Conservation (phyloP, 64 coral and sea anemone genomes). For the Pachyseris speciosa region DNA sequence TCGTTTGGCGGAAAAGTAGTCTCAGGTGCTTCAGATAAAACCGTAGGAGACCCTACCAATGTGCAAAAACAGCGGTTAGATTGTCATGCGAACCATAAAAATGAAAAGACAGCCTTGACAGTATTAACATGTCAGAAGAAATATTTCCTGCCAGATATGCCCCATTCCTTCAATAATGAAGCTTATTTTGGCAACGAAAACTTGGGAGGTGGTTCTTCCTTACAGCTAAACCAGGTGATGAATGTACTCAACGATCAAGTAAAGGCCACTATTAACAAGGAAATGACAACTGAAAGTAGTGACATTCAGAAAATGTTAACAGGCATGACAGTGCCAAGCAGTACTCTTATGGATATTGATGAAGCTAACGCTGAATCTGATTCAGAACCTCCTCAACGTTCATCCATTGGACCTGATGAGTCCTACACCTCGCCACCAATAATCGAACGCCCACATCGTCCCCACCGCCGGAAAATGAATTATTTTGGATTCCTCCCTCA, state of each 20-base stretch:
- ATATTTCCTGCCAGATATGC: not conserved
- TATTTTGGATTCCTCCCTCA: not conserved
- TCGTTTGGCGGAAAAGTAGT: slow-evolving; percentile 27
- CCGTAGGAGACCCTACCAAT: not conserved
- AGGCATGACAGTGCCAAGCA: slow-evolving; percentile 23
- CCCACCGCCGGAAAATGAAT: not conserved
- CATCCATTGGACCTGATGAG: slow-evolving; percentile 1
- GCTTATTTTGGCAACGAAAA: not conserved
- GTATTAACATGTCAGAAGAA: slow-evolving; percentile 33
- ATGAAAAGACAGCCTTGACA: not conserved
- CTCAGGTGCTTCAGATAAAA: not conserved
- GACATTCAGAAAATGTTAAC: slow-evolving; percentile 27
- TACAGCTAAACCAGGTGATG: slow-evolving; percentile 39
- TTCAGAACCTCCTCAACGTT: slow-evolving; percentile 10
- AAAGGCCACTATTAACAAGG: slow-evolving; percentile 34
- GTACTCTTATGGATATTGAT: slow-evolving; percentile 28
- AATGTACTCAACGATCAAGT: slow-evolving; percentile 44
- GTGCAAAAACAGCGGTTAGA: not conserved
- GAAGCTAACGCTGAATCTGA: not conserved
- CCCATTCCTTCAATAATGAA: not conserved
- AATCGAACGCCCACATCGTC: not conserved
- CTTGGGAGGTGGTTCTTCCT: not conserved
- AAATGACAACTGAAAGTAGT: slow-evolving; percentile 42
- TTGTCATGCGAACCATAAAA: slow-evolving; percentile 22
- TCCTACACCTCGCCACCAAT: not conserved